Evolutionary conservation across 2,113 vertebrate genomes (phyloP).

Genomic region (Microtus pennsylvanicus): DNA sequence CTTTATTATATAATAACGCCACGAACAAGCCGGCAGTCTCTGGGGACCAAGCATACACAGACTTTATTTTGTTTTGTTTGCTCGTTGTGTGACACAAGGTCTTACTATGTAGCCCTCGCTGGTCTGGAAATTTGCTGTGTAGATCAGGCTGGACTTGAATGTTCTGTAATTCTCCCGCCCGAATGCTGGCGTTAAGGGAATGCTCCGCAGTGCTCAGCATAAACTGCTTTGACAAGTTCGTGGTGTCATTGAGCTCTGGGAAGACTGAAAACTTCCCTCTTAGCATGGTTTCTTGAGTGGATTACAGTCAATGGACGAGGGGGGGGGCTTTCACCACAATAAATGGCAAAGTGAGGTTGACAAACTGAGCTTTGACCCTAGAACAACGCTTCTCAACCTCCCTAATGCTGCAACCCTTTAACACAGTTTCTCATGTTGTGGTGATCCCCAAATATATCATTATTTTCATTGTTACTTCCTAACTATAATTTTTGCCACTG

Average conservation of each 20-base stretch:
- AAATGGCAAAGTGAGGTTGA: neutral
- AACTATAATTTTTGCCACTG: neutral
- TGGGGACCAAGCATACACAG: neutral
- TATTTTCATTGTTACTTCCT: neutral
- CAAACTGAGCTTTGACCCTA: neutral
- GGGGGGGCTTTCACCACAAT: too few relatives aligned
- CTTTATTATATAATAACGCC: slow-evolving; percentile 53
- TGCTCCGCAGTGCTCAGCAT: neutral
- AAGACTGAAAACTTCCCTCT: neutral
- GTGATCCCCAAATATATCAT: neutral
- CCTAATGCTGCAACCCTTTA: neutral
- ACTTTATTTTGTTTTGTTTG: neutral
- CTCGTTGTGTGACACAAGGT: neutral
- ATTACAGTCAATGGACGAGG: neutral
- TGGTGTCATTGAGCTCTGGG: neutral
- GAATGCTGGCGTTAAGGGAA: neutral
- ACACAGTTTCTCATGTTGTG: neutral
- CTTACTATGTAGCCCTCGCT: neutral
- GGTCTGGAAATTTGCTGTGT: neutral
- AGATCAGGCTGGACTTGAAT: neutral
- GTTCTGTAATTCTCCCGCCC: neutral
- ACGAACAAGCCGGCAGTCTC: neutral
- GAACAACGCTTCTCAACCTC: too few relatives aligned
- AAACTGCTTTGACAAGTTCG: neutral
- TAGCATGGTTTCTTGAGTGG: neutral